These are phyloP conservation scores for Drosophila rubida DNA, from an alignment of 2,888 invertebrate genomes.

Conservation along the genomic window DNA sequence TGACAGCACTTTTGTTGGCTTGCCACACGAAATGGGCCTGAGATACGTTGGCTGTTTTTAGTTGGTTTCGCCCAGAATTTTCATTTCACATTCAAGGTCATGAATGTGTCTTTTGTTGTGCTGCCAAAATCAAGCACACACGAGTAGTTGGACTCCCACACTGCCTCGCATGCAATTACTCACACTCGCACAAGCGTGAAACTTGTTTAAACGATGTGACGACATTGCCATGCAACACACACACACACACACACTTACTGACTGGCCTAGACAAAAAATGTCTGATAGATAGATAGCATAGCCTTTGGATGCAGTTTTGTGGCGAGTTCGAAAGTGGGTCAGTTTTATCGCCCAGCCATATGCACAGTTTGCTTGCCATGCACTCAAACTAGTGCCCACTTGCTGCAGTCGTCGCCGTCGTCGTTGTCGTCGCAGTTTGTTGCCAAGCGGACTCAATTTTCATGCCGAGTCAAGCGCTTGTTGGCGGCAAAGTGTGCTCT, in stretches of 20 bases:
- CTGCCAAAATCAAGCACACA: conserved; percentile 39
- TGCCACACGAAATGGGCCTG: conserved; percentile 32
- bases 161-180: not conserved
- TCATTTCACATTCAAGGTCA: conserved; percentile 69
- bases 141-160: not conserved
- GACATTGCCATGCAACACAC: conserved; percentile 13
- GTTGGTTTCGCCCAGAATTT: conserved; percentile 50
- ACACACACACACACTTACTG: conserved; percentile 11
- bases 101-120: conserved; percentile 30
- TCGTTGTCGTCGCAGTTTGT: conserved; percentile 27
- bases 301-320: conserved; percentile 44
- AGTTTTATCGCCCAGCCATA: conserved; percentile 70
- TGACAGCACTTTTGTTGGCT: conserved; percentile 36
- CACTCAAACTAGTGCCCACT: conserved; percentile 39
- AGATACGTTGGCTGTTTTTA: conserved; percentile 12
- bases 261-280: conserved; percentile 52
- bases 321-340: conserved; percentile 65
- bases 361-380: conserved; percentile 17
- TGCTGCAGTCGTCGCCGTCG: conserved; percentile 15
- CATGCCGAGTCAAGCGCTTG: conserved; percentile 28
- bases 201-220: conserved; percentile 35
- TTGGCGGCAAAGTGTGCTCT: conserved; percentile 16
- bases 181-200: not conserved
- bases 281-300: conserved; percentile 15
- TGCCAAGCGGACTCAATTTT: conserved; percentile 68